Evolutionary conservation across 2,888 invertebrate genomes (phyloP).

Genomic region (Archaeoteleia sp.): DNA sequence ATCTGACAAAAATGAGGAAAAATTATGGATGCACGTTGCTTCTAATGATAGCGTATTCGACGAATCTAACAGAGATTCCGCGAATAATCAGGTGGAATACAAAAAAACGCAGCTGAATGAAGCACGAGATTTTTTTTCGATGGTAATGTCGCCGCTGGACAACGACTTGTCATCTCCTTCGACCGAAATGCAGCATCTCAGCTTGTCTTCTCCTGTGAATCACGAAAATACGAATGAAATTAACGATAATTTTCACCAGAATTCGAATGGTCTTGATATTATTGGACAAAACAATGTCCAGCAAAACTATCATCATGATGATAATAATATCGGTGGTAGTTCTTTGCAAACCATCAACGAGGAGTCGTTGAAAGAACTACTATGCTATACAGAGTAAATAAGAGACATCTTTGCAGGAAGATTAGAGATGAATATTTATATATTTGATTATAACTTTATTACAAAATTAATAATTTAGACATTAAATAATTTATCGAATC

Average conservation of each 20-base stretch:
- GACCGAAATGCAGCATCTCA: slow-evolving; percentile 80
- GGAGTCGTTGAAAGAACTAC: slow-evolving; percentile 75
- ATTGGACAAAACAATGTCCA: slow-evolving; percentile 51
- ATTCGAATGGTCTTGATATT: slow-evolving; percentile 15
- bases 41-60: too few relatives aligned
- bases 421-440: too few relatives aligned
- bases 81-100: slow-evolving; percentile 24
- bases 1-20: slow-evolving; percentile 18
- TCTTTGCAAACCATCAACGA: slow-evolving; percentile 75
- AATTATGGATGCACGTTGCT: too few relatives aligned
- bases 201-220: slow-evolving; percentile 75
- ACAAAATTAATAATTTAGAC: too few relatives aligned
- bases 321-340: too few relatives aligned
- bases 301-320: slow-evolving; percentile 55
- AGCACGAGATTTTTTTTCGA: slow-evolving; percentile 73
- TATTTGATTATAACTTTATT: too few relatives aligned
- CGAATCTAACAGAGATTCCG: slow-evolving; percentile 17
- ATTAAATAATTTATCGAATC: too few relatives aligned
- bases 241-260: slow-evolving; percentile 28
- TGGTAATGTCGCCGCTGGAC: slow-evolving; percentile 75
- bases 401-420: too few relatives aligned
- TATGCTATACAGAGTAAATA: too few relatives aligned
- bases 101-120: slow-evolving; percentile 59
- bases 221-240: slow-evolving; percentile 38
- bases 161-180: slow-evolving; percentile 81